Evolutionary conservation across 1,140 invertebrate species (phyloP).

Genomic region (Bombyx mandarina): DNA sequence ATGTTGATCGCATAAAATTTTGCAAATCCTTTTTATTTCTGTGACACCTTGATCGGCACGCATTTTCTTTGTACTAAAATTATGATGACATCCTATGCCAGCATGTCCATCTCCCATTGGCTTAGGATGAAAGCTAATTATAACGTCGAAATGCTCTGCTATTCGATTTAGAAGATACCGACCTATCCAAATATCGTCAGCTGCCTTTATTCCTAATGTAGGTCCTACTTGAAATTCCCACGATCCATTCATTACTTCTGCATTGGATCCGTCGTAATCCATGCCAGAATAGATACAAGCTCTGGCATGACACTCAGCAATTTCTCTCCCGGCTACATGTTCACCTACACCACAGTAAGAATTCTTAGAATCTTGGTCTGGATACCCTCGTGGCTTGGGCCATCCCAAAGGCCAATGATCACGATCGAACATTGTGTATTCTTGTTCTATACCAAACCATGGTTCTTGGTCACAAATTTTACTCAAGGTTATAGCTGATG

Average conservation of each 20-base stretch:
- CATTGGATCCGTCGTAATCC: slow-evolving; percentile 91
- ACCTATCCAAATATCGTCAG: slow-evolving; percentile 93
- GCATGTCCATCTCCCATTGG: slow-evolving; percentile 93
- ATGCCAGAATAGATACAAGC: slow-evolving; percentile 92
- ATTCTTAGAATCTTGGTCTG: slow-evolving; percentile 70
- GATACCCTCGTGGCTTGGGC: slow-evolving; percentile 84
- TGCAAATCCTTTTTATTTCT: slow-evolving; percentile 82
- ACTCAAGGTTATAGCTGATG: slow-evolving; percentile 82
- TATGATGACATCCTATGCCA: slow-evolving; percentile 92
- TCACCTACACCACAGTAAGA: slow-evolving; percentile 91
- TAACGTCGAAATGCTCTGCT: slow-evolving; percentile 93
- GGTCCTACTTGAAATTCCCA: slow-evolving; percentile 85
- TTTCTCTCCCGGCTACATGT: slow-evolving; percentile 89
- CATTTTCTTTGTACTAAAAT: slow-evolving; percentile 94
- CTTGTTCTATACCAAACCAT: slow-evolving; percentile 93
- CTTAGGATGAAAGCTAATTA: slow-evolving; percentile 91
- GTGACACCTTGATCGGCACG: slow-evolving; percentile 80
- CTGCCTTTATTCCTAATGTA: slow-evolving; percentile 85
- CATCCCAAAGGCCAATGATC: slow-evolving; percentile 88
- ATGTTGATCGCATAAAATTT: slow-evolving; percentile 86
- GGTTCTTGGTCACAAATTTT: slow-evolving; percentile 82
- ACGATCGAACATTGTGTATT: slow-evolving; percentile 87
- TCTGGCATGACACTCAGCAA: slow-evolving; percentile 80
- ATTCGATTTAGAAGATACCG: slow-evolving; percentile 88
- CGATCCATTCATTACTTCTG: slow-evolving; percentile 95